Evolutionary conservation across 37 sponge, comb jelly and placozoan genomes (phyloP).

Genomic region (Beroe forskalii): DNA sequence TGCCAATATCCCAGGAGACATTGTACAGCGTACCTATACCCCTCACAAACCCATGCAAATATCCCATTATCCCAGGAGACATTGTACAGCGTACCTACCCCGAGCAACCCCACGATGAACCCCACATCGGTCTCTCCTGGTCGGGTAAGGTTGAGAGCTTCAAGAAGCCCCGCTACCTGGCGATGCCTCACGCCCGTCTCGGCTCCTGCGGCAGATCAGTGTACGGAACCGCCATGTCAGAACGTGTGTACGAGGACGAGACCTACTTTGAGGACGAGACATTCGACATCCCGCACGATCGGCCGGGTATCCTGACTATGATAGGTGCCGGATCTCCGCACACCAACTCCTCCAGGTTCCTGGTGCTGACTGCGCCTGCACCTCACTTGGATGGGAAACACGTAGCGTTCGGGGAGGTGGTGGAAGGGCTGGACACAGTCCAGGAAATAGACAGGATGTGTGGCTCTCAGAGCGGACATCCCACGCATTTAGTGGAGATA

Average conservation of each 20-base stretch:
- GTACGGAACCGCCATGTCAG: background rate
- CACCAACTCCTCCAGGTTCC: slow-evolving; percentile 42
- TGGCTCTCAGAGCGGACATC: slow-evolving; percentile 10
- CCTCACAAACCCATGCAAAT: no score
- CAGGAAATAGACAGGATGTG: slow-evolving; percentile 20
- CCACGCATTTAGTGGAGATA: slow-evolving; percentile 24
- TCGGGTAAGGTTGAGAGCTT: background rate
- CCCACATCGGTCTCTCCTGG: slow-evolving; percentile 4
- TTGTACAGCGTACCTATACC: no score
- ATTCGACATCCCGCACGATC: background rate
- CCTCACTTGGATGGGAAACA: background rate
- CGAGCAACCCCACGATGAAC: slow-evolving; percentile 1
- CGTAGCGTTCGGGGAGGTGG: slow-evolving; percentile 35
- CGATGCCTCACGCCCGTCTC: background rate
- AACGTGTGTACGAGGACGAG: slow-evolving; percentile 28
- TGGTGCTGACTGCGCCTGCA: slow-evolving; percentile 6
- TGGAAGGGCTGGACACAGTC: background rate
- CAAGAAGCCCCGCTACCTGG: background rate
- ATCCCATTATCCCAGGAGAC: background rate
- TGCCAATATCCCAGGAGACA: background rate
- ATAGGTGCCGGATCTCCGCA: background rate
- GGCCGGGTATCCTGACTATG: slow-evolving; percentile 32
- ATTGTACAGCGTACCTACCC: background rate
- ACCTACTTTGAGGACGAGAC: slow-evolving; percentile 26
- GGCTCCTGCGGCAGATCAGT: slow-evolving; percentile 25